phyloP scores from a whole-genome alignment of 2,888 invertebrate genomes.

The Nemoura dubitans region DNA sequence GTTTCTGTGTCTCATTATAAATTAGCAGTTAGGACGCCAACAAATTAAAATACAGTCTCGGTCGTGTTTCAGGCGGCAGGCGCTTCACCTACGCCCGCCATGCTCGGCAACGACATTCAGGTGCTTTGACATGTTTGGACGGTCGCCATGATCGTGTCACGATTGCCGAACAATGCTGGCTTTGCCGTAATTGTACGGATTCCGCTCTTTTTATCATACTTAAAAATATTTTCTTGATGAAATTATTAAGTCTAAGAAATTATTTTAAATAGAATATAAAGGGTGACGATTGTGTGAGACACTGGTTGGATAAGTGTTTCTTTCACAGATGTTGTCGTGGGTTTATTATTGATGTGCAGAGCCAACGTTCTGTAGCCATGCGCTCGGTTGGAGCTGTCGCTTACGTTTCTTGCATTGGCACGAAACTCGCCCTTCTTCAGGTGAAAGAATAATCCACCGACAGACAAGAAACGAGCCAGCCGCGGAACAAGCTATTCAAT shows the following conservation, averaged over 20 bases:
- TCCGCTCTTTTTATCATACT: slow-evolving; percentile 28
- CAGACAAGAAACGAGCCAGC: slow-evolving; percentile 23
- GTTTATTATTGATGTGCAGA: slow-evolving; percentile 34
- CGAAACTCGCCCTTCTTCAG: slow-evolving; percentile 20
- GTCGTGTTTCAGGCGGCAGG: not conserved
- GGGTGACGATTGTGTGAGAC: not conserved
- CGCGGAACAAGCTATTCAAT: slow-evolving; percentile 18
- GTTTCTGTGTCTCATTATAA: slow-evolving; percentile 38
- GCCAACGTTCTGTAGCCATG: slow-evolving; percentile 37
- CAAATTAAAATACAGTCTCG: slow-evolving; percentile 36
- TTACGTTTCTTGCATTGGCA: slow-evolving; percentile 22
- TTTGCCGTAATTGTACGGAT: slow-evolving; percentile 29
- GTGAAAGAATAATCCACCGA: slow-evolving; percentile 27
- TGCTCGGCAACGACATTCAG: slow-evolving; percentile 35
- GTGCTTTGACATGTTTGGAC: slow-evolving; percentile 44
- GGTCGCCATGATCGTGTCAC: slow-evolving; percentile 36
- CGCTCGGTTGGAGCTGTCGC: slow-evolving; percentile 40
- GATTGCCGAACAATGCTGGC: slow-evolving; percentile 37
- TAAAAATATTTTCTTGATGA: slow-evolving; percentile 23
- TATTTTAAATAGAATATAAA: slow-evolving; percentile 21
- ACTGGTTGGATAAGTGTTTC: slow-evolving; percentile 25
- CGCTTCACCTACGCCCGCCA: slow-evolving; percentile 23
- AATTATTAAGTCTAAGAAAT: slow-evolving; percentile 18
- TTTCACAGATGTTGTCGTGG: slow-evolving; percentile 28
- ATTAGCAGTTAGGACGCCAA: slow-evolving; percentile 37